Base-by-base conservation (phyloP, 2,797 vertebrate species). In the Semaprochilodus insignis region DNA sequence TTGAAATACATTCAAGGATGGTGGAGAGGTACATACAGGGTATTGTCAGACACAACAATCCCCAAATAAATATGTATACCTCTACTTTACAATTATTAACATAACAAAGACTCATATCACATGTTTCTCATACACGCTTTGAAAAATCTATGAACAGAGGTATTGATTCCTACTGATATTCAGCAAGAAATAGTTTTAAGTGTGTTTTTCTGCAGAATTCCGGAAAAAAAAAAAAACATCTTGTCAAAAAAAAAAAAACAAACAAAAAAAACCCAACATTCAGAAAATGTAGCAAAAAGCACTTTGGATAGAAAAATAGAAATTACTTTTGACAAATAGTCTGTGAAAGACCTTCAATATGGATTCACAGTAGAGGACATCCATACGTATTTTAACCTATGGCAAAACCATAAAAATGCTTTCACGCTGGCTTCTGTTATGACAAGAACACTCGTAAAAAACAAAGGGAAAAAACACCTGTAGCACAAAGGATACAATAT, bases 401-500 rank as follows among this genome's bases (percentile, higher is more conserved):
- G 16, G 6, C 27, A 66, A 17, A 34, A 31, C 31, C 5, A 4
- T 16, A 19, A 69, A 8, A 44, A 66, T 44, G 66, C 34, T 44
- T 71, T n/a, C n/a, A 7, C 40, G 51, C 13, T n/a, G 6, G 8
- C 17, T n/a, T 8, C 36, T 17, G 36, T 44, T 48, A 15, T 48
- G 16, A n/a, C 66, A 0, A 21, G 44, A 74, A 67, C 2, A 6
- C 5, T 52, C 6, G 19, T 67, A 65, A 1, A 48, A 25, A 19
- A 48, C 44, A 48, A 48, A 8, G 11, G n/a, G 23, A 17, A 51
- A 78, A 87, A 8, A 21, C 7, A 75, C 27, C 27, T 0, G 16
- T 48, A 44, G 27, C 44, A 78, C 75, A 91, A 97, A 99, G 97
- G 98, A 99, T 99, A 99, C 98, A 99, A 99, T 90, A 99, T 66